Percentiles rank a stretch among this genome's conserved stretches.
phyloP scores from a whole-genome alignment of 2,797 vertebrate species.

The Poeciliopsis infans region DNA sequence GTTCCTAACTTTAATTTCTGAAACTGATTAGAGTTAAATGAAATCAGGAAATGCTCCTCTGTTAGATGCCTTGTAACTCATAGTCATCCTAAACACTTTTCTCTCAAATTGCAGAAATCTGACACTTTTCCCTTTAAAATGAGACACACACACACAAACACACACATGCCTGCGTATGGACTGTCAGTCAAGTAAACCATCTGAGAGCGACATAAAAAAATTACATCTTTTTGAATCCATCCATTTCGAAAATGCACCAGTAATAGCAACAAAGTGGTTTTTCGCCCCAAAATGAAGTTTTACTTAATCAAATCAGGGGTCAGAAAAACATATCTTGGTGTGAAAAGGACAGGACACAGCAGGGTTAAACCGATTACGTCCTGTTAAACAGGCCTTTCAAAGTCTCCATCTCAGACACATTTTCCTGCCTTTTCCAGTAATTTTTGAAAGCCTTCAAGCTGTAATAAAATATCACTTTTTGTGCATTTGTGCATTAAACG shows the following conservation, averaged over 20 bases:
- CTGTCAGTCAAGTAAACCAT: conserved; percentile 64
- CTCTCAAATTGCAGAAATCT: conserved; percentile 76
- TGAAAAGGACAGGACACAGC: conserved; percentile 85
- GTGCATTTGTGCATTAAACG: conserved; percentile 86
- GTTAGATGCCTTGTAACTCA: conserved; percentile 67
- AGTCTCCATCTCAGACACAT: conserved; percentile 86
- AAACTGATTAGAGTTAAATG: conserved; percentile 52
- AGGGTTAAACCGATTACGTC: conserved; percentile 84
- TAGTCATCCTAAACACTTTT: conserved; percentile 73
- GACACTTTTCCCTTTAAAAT: conserved; percentile 66
- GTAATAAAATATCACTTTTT: conserved; percentile 90
- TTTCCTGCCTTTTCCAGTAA: conserved; percentile 87
- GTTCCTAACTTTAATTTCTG: conserved; percentile 21
- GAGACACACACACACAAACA: conserved; percentile 34
- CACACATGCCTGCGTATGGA: conserved; percentile 17
- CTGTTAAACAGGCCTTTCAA: conserved; percentile 83
- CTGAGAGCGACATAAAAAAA: conserved; percentile 76
- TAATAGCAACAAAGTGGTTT: conserved; percentile 89
- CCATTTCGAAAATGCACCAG: conserved; percentile 80
- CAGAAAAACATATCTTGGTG: conserved; percentile 81
- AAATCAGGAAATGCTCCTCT: conserved; percentile 75
- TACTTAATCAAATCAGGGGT: conserved; percentile 83
- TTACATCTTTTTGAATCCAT: conserved; percentile 71
- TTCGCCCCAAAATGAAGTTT: conserved; percentile 84
- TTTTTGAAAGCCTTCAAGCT: conserved; percentile 88